These are phyloP conservation scores for Drymodes brunneopygia DNA, from an alignment of 2,113 vertebrate genomes.

Conservation along the genomic window DNA sequence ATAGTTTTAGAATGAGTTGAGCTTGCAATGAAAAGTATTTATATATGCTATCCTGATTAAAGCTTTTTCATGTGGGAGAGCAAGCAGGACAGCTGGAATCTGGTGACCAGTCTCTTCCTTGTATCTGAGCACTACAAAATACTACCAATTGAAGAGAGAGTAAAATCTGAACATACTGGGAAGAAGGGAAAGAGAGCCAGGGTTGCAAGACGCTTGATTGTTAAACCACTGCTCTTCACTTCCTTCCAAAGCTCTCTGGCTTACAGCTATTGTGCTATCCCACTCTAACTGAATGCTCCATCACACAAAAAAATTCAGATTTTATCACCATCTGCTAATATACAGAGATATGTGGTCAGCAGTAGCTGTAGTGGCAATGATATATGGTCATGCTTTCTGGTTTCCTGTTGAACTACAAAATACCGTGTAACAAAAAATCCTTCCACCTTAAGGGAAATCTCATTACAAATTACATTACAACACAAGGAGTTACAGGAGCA, in stretches of 20 bases:
- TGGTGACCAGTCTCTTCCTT: neutral
- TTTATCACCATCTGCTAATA: neutral
- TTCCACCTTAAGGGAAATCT: neutral
- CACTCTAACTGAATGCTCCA: neutral
- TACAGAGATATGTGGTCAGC: neutral
- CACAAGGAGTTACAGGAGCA: neutral
- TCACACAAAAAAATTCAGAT: neutral
- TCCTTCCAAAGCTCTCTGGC: neutral
- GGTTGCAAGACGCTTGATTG: neutral
- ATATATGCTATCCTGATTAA: neutral
- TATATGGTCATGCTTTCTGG: neutral
- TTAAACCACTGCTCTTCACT: neutral
- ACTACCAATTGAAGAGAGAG: neutral
- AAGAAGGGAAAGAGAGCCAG: neutral
- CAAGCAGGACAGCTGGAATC: conserved; percentile 10
- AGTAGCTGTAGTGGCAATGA: neutral
- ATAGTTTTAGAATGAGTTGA: neutral
- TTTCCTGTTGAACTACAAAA: neutral
- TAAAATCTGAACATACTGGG: neutral
- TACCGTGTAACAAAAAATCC: neutral
- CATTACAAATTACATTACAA: neutral
- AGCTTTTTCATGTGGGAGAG: neutral
- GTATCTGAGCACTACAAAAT: neutral
- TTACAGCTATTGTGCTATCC: neutral
- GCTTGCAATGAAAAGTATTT: neutral